Evolutionary conservation across 2,797 vertebrate genomes (phyloP).

Genomic region (Emys orbicularis): DNA sequence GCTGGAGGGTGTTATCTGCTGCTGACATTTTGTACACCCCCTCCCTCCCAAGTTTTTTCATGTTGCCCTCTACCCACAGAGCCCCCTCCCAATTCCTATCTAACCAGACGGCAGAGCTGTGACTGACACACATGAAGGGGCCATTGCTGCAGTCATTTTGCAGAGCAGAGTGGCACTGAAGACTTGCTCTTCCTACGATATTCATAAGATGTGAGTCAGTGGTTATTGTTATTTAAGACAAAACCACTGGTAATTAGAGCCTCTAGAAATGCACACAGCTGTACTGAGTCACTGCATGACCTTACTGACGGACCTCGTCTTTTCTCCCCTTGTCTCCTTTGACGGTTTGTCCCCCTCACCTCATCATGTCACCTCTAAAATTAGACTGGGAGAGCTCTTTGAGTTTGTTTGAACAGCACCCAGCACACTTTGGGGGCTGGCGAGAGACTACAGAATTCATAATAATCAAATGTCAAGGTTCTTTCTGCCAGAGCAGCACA

Average conservation of each 20-base stretch:
- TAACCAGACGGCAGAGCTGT: neutral
- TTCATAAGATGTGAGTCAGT: neutral
- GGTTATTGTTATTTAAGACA: neutral
- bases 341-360: neutral
- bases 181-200: fast-evolving
- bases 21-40: too few species aligned
- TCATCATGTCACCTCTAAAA: constrained; percentile 5
- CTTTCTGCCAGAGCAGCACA: neutral
- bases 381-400: constrained; percentile 22
- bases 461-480: constrained; percentile 14
- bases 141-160: neutral
- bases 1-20: neutral
- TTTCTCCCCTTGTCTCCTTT: constrained; percentile 28
- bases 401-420: neutral
- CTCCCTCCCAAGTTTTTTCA: neutral
- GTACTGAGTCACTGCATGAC: neutral
- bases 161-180: fast-evolving
- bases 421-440: neutral
- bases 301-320: neutral
- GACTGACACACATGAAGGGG: neutral
- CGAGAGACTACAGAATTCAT: neutral
- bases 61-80: too few species aligned
- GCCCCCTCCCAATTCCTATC: neutral
- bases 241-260: neutral
- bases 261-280: fast-evolving